phyloP scores from a whole-genome alignment of 1,140 invertebrate genomes.

The Acromyrmex echinatior region DNA sequence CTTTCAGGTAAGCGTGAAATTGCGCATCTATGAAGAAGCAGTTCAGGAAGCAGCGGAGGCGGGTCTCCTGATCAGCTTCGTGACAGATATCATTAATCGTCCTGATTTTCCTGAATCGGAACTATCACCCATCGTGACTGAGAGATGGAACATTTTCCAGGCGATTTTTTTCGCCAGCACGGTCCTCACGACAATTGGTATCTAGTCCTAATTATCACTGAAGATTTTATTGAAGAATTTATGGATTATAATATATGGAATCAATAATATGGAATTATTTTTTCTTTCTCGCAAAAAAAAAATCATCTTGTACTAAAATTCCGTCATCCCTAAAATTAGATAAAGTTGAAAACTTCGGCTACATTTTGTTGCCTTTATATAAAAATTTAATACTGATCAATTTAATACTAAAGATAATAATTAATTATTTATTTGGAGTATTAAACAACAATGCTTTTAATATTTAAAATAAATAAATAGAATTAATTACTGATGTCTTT shows the following conservation, averaged over 20 bases:
- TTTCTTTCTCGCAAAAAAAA: neutral
- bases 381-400: too few species aligned
- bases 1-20: constrained; percentile 74
- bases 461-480: too few species aligned
- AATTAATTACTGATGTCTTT: too few species aligned
- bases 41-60: constrained; percentile 89
- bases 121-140: constrained; percentile 84
- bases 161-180: constrained; percentile 95
- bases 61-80: constrained; percentile 86
- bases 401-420: too few species aligned
- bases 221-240: neutral
- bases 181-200: constrained; percentile 94
- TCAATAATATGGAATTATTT: neutral
- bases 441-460: too few species aligned
- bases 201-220: neutral
- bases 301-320: neutral
- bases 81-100: constrained; percentile 50
- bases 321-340: neutral
- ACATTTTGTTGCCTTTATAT: neutral
- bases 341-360: constrained; percentile 64
- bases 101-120: constrained; percentile 46
- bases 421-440: too few species aligned
- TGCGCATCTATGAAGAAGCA: constrained; percentile 81
- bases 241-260: neutral
- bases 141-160: constrained; percentile 92